Evolutionary conservation across 2,113 vertebrate species (phyloP).

Genomic region (Chloroceryle aenea): DNA sequence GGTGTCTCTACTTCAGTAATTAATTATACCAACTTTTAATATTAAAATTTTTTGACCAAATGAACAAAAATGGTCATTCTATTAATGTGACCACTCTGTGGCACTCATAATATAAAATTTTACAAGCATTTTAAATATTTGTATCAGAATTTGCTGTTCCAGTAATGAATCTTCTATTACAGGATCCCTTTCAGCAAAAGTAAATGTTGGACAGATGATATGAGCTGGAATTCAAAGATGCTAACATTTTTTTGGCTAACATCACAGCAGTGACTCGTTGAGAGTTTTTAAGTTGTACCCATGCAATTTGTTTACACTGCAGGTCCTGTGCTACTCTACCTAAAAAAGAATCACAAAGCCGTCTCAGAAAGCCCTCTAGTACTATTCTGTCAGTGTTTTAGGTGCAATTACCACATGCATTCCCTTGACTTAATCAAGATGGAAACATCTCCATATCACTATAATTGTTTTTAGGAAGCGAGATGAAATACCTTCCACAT

Average conservation of each 20-base stretch:
- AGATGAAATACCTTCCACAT: background rate
- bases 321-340: background rate
- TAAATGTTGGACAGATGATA: background rate
- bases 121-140: conserved; percentile 30
- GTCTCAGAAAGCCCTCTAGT: background rate
- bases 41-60: background rate
- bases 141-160: background rate
- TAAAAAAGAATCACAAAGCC: background rate
- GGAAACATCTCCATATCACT: background rate
- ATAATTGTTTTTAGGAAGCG: background rate
- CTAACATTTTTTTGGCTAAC: background rate
- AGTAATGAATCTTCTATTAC: background rate
- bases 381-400: background rate
- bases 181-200: background rate
- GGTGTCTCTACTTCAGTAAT: conserved; percentile 18
- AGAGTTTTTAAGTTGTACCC: background rate
- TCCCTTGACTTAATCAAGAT: background rate
- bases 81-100: conserved; percentile 17
- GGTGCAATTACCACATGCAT: background rate
- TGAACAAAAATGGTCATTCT: background rate
- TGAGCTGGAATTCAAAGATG: background rate
- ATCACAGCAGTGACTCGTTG: background rate
- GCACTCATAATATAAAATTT: background rate
- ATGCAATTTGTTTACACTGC: background rate
- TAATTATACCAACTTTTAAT: conserved; percentile 35